Evolutionary conservation across 2,113 vertebrate species (phyloP), one percentile per base, ranked within the genome.

Genomic region (Pluvialis apricaria): DNA sequence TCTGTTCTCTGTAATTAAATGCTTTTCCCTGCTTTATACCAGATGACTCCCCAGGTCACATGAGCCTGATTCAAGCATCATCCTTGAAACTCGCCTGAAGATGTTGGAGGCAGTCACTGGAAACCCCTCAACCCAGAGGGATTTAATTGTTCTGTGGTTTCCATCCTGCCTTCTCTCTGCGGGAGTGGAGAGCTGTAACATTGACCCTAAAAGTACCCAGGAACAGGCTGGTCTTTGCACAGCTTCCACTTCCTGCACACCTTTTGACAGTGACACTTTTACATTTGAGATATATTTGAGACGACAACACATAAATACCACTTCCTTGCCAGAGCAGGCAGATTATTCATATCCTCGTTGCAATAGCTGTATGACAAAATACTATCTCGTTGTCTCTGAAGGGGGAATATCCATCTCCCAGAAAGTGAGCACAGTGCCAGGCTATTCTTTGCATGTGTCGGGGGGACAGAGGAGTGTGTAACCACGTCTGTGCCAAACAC

Each of bases 1-100:
- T 96, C 78, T 96, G 26, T 82, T 88, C 86, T 90, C 90, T 96
- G 61, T 96, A 98, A 97, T 97, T 97, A 97, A 97, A 96, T 97
- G 36, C 58, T 94, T 57, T 68, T 36, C 69, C 58, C 15, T 75
- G 36, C 55, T 79, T 70, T 90, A 62, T 58, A 90, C 61, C 57
- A 94, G 70, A 92, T 85, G 77, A 97, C 60, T 92, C 22, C 24
- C 92, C 79, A 91, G 79, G 80, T 96, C 94, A 70, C 49, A 87
- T 22, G 34, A 95, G 70, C 44, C 45, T 10, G 20, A 71, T 96
- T 96, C 85, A 94, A 78, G 81, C 38, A 88, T 49, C 71, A 91
- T 83, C 66, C 47, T 95, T 62, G 73, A 95, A 73, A 95, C 24
- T 71, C 87, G 10, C 62, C 68, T 80, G 40, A 91, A 95, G 86